Evolutionary conservation across 2,113 vertebrate species (phyloP), one percentile per base, ranked within the genome.

Genomic region (Benitochromis conjunctus): DNA sequence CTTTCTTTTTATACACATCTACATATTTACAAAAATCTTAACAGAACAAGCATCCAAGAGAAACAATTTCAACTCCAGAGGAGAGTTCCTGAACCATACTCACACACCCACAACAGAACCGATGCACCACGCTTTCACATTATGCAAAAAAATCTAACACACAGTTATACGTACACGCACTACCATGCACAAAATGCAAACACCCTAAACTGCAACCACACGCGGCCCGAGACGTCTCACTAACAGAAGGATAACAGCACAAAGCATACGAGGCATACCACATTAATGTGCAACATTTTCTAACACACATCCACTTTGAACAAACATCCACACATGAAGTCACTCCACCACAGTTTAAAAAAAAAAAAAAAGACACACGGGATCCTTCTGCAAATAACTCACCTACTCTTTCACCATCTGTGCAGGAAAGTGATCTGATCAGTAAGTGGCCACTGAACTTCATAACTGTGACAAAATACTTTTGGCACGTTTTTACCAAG

Each of bases 21-120:
- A 96, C 96, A 96, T 96, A 96, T 96, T 95, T 96, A 96, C 96
- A 96, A 91, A 92, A 83, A 87, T 56, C 2, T 88, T 8, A 86
- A 87, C 76, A 62, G 58, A 62, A 90, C 87, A 93, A 82, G 87
- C 93, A 87, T 92, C 77, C 85, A 64, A 87, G 78, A 90, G 51
- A 90, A 87, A 85, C 89, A 69, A 80, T 85, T 77, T n/a, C 14
- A 86, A 85, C 54, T 83, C 85, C 31, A 77, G 31, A 62, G 31
- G 54, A 84, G 43, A 84, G 83, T 76, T 84, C 85, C 85, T 54
- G 55, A 92, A 77, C 60, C 88, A 80, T 90, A 92, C 89, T 82
- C 55, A 1, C 85, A 85, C 92, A 81, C 80, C 18, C 89, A 92
- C 80, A 87, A 93, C 88, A 93, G 58, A 88, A 79, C 11, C 12